Evolutionary conservation across 1,140 invertebrate species (phyloP).

Genomic region (Drosophila asahinai): DNA sequence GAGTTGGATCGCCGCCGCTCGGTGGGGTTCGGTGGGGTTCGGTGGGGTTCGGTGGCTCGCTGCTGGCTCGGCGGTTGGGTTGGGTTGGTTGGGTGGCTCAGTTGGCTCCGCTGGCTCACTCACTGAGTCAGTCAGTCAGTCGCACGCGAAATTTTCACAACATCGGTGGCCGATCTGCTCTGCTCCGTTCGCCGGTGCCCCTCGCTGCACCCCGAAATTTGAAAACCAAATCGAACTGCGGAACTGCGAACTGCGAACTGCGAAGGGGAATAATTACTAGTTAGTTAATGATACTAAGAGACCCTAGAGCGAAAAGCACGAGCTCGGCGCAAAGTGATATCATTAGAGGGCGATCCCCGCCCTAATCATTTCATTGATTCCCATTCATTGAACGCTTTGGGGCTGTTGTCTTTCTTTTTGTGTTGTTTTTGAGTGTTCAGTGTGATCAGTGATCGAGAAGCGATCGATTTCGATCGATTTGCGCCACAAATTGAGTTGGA

Average conservation of each 20-base stretch:
- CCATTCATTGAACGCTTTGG: slow-evolving; percentile 8
- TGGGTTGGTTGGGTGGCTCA: slow-evolving; percentile 24
- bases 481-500: slow-evolving; percentile 44
- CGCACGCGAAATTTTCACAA: slow-evolving; percentile 74
- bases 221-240: slow-evolving; percentile 7
- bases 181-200: background rate
- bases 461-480: slow-evolving; percentile 32
- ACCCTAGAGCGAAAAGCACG: background rate
- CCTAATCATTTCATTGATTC: slow-evolving; percentile 18
- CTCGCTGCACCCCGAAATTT: background rate
- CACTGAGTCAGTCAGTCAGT: slow-evolving; percentile 53
- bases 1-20: slow-evolving; percentile 6
- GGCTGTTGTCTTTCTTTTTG: slow-evolving; percentile 5
- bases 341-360: slow-evolving; percentile 31
- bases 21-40: slow-evolving; percentile 13
- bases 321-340: slow-evolving; percentile 46
- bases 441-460: slow-evolving; percentile 30
- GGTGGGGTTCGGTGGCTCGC: slow-evolving; percentile 12
- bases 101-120: slow-evolving; percentile 22
- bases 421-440: slow-evolving; percentile 21
- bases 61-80: slow-evolving; percentile 20
- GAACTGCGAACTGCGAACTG: background rate
- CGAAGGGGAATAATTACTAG: no score
- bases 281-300: background rate
- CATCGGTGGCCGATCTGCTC: slow-evolving; percentile 34